Evolutionary conservation across 2,113 vertebrate species (phyloP), one percentile per base, ranked within the genome.

Genomic region (Mungos mungo): DNA sequence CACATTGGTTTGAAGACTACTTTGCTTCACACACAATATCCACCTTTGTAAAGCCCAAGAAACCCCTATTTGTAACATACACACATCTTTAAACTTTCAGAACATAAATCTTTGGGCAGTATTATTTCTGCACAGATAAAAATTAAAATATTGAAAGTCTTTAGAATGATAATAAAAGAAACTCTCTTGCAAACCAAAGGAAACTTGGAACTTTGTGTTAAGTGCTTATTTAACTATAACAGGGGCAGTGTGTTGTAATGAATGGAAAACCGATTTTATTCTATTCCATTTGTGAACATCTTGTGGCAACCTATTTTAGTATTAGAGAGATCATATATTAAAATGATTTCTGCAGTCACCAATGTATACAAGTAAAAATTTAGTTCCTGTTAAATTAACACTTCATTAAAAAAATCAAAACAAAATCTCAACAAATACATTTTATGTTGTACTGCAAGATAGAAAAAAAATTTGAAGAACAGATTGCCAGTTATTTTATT

Each of bases 391-490:
- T 98, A 96, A 97, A 88, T 98, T 98, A 98, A 98, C 98, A 98
- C 98, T 96, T 76, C 97, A 97, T 98, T 98, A 98, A 94, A 98
- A 98, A 98, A 98, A 98, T 97, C 82, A 98, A 98, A 99, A 98
- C 98, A 98, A 98, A 98, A 98, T 72, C 97, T 98, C 96, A 97
- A 98, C 95, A 98, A 98, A 98, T 98, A 96, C 83, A 97, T 97
- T 98, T 98, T 98, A 97, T 96, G 97, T 97, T 98, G 88, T 98
- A 98, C 85, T 98, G 97, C 95, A 95, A 98, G 98, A 97, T 15
- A 92, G 72, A 85, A 77, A 72, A 85, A 74, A 98, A 98, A 50
- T 97, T 92, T 98, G 96, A 98, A 97, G 98, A 98, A 98, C 98
- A 98, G 98, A 98, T 98, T 97, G 95, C 98, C 97, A 98, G 98